Conservation (phyloP, 35 echinoderm and acorn worm genomes). For the Stichopus chloronotus region DNA sequence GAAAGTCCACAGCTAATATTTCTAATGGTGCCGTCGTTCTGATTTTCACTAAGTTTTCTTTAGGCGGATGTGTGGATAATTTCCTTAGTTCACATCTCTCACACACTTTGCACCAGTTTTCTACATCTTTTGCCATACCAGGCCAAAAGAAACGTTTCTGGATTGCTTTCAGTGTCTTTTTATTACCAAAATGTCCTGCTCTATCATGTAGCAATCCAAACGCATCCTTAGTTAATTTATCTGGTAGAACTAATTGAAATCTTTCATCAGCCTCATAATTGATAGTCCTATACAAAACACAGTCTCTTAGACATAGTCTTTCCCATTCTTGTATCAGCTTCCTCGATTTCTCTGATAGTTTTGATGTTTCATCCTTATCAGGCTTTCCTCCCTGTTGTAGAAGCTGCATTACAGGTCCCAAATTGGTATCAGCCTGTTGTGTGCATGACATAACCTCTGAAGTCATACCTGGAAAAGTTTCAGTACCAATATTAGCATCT, state of each 20-base stretch:
- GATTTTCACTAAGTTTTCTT: slow-evolving; percentile 15
- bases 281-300: not conserved
- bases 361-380: not conserved
- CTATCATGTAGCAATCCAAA: slow-evolving; percentile 6
- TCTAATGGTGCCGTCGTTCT: no score
- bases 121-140: slow-evolving; percentile 16
- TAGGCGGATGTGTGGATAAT: not conserved
- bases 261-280: not conserved
- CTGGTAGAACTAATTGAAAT: not conserved
- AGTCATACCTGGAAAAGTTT: slow-evolving; percentile 25
- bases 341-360: not conserved
- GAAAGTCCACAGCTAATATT: slow-evolving; percentile 61
- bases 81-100: slow-evolving; percentile 33
- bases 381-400: not conserved
- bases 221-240: not conserved
- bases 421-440: not conserved
- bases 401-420: slow-evolving; percentile 2
- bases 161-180: slow-evolving; percentile 13
- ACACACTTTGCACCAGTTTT: slow-evolving; percentile 42
- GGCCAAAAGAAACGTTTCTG: slow-evolving; percentile 38
- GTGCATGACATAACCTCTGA: not conserved
- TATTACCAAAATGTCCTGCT: slow-evolving; percentile 30
- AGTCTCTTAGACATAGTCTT: not conserved
- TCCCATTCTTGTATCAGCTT: not conserved
- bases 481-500: not conserved